Conservation (phyloP, 2,797 vertebrate genomes). For the Morelia viridis region DNA sequence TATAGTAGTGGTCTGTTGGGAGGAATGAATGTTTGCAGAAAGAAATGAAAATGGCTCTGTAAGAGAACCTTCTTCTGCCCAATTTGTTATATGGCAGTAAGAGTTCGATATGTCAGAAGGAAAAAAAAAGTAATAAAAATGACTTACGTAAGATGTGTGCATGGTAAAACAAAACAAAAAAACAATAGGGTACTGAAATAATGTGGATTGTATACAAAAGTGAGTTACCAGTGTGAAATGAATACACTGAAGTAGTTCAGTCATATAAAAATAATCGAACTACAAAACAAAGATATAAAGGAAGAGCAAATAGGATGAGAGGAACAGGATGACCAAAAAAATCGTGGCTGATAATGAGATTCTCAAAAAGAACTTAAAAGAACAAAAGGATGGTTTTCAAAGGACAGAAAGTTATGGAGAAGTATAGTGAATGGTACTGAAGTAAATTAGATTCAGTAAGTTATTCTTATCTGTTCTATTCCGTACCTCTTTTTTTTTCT, state of each 20-base stretch:
- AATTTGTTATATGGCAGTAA: background rate
- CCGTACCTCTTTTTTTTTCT: background rate
- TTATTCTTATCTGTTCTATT: background rate
- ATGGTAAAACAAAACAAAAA: background rate
- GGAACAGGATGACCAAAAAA: background rate
- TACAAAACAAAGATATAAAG: background rate
- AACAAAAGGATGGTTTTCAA: background rate
- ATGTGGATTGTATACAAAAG: background rate
- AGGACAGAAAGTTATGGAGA: background rate
- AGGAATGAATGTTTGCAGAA: background rate
- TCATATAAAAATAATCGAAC: background rate
- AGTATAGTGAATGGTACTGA: background rate
- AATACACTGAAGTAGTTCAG: background rate
- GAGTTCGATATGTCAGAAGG: background rate
- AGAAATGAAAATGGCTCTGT: background rate
- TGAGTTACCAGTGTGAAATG: background rate
- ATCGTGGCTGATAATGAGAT: background rate
- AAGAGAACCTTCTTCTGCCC: background rate
- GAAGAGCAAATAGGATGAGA: background rate
- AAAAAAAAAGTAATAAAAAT: background rate
- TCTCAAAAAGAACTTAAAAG: background rate
- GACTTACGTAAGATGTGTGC: background rate
- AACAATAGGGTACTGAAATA: background rate
- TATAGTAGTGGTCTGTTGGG: background rate
- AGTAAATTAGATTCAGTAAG: background rate